Conservation (phyloP, 2,888 invertebrate species). For the Luperina testacea region DNA sequence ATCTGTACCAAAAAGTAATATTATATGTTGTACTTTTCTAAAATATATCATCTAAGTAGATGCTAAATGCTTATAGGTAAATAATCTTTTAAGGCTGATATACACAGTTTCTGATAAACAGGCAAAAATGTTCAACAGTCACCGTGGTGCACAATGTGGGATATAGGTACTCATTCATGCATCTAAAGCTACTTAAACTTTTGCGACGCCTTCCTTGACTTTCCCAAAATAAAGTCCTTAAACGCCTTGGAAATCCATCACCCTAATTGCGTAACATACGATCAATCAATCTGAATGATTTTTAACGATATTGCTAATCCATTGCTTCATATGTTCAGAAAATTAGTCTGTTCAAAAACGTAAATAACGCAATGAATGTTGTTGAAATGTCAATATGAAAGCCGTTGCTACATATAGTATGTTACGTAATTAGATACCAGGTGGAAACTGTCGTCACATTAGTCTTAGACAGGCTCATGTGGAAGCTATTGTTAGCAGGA, state of each 20-base stretch:
- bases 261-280: no score
- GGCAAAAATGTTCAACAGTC: neutral
- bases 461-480: neutral
- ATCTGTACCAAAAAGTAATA: neutral
- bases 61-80: neutral
- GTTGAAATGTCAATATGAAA: no score
- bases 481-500: conserved; percentile 38
- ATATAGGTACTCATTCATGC: neutral
- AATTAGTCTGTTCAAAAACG: no score
- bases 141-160: no score
- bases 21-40: no score
- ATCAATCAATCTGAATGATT: no score
- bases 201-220: neutral
- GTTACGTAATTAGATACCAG: neutral
- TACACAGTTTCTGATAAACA: neutral
- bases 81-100: neutral
- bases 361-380: no score
- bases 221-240: neutral
- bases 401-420: no score
- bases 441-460: neutral
- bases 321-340: no score
- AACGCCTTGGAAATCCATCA: neutral
- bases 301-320: no score
- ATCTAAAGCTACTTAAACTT: neutral
- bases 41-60: neutral